Conservation (phyloP, 2,113 vertebrate species). For the Caranx melampygus region DNA sequence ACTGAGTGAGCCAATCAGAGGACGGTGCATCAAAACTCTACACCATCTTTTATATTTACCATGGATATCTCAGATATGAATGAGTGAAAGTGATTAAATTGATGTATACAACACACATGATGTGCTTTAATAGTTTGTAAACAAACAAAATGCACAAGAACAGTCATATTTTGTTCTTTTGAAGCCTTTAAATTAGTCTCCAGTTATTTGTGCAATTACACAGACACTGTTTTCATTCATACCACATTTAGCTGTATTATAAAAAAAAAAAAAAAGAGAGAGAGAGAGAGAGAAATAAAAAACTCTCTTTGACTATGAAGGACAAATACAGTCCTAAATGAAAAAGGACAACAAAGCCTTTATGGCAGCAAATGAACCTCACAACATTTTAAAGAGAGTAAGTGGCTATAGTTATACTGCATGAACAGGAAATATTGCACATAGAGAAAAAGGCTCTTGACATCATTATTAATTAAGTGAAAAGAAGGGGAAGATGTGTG, state of each 20-base stretch:
- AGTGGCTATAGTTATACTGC: conserved; percentile 55
- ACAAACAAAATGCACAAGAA: conserved; percentile 86
- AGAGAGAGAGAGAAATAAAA: background rate
- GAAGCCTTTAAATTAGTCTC: conserved; percentile 80
- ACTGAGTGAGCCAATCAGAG: no score
- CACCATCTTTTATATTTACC: background rate
- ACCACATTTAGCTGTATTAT: conserved; percentile 58
- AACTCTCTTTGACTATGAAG: conserved; percentile 37
- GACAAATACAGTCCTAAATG: conserved; percentile 44
- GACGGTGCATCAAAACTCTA: no score
- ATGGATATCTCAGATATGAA: background rate
- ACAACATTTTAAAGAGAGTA: conserved; percentile 39
- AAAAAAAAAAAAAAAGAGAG: conserved; percentile 23
- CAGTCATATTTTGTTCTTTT: conserved; percentile 84
- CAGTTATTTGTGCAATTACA: conserved; percentile 62
- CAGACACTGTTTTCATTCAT: conserved; percentile 58
- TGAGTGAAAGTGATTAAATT: conserved; percentile 24
- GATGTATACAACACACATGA: conserved; percentile 87
- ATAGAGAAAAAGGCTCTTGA: conserved; percentile 72
- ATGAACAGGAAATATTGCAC: conserved; percentile 71
- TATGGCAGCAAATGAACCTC: conserved; percentile 54
- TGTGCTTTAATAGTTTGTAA: conserved; percentile 91
- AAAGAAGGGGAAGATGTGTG: conserved; percentile 48
- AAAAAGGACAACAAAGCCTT: conserved; percentile 54
- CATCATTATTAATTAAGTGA: conserved; percentile 73